phyloP scores from a whole-genome alignment of 2,113 vertebrate species.

The Rhizomys pruinosus region DNA sequence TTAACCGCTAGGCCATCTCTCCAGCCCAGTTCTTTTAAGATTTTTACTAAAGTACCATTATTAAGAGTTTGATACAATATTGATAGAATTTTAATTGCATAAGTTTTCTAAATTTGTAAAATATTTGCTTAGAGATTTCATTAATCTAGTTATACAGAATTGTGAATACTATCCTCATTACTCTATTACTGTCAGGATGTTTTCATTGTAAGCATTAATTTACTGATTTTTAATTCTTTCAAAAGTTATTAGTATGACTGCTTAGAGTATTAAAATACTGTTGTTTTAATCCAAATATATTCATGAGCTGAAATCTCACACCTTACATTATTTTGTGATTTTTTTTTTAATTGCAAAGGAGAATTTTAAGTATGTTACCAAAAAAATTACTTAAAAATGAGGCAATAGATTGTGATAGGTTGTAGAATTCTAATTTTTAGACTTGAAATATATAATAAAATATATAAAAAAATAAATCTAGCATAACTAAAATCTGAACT shows the following conservation, averaged over 20 bases:
- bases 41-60: slow-evolving; percentile 47
- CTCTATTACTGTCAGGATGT: not conserved
- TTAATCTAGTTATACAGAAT: slow-evolving; percentile 19
- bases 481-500: slow-evolving; percentile 82
- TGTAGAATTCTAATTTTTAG: slow-evolving; percentile 80
- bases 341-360: slow-evolving; percentile 61
- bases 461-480: slow-evolving; percentile 85
- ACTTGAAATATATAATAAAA: slow-evolving; percentile 78
- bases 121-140: slow-evolving; percentile 64
- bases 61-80: slow-evolving; percentile 59
- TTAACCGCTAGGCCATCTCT: no score
- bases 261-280: slow-evolving; percentile 28
- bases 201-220: slow-evolving; percentile 39
- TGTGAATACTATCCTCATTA: not conserved
- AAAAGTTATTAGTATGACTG: not conserved
- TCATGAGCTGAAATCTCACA: slow-evolving; percentile 45
- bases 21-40: no score
- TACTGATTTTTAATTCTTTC: slow-evolving; percentile 64
- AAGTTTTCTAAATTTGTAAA: slow-evolving; percentile 43
- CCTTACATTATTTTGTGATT: slow-evolving; percentile 49
- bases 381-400: slow-evolving; percentile 56
- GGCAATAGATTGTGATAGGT: slow-evolving; percentile 63
- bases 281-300: slow-evolving; percentile 51
- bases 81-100: slow-evolving; percentile 68
- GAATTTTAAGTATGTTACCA: slow-evolving; percentile 54